Evolutionary conservation across 2,888 invertebrate species (phyloP).

Genomic region (Anthophora plumipes): DNA sequence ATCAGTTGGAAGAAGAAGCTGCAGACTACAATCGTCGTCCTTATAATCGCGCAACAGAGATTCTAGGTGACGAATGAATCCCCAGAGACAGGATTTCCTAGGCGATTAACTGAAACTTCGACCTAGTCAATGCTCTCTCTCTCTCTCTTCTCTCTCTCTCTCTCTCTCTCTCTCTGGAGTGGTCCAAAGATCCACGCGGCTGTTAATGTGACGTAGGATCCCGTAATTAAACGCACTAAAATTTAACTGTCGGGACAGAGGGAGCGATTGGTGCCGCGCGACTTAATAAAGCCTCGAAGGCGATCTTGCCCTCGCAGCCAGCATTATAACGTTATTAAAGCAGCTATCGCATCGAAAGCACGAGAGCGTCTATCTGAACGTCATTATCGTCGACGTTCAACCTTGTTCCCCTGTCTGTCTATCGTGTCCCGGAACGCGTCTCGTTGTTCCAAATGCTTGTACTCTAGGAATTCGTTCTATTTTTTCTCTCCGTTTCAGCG

Average conservation of each 20-base stretch:
- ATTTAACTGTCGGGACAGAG: slow-evolving; percentile 73
- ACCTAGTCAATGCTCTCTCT: background rate
- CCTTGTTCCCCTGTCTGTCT: slow-evolving; percentile 1
- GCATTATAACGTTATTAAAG: slow-evolving; percentile 74
- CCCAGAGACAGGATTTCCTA: slow-evolving; percentile 15
- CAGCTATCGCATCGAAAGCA: slow-evolving; percentile 70
- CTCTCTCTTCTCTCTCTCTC: too few relatives aligned
- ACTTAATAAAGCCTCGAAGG: slow-evolving; percentile 73
- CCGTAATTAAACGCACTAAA: slow-evolving; percentile 80
- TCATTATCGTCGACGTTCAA: slow-evolving; percentile 68
- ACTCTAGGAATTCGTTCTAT: slow-evolving; percentile 28
- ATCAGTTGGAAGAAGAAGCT: background rate
- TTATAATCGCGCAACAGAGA: slow-evolving; percentile 8
- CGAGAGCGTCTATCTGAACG: slow-evolving; percentile 59
- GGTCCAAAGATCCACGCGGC: background rate
- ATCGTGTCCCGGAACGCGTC: background rate
- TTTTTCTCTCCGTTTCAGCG: slow-evolving; percentile 7
- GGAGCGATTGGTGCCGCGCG: slow-evolving; percentile 67
- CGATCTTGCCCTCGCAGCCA: slow-evolving; percentile 54
- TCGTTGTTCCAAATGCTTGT: slow-evolving; percentile 24
- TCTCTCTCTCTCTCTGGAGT: background rate
- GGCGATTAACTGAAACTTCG: slow-evolving; percentile 29
- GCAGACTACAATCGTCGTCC: background rate
- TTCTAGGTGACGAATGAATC: slow-evolving; percentile 7
- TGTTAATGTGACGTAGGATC: slow-evolving; percentile 54